phyloP scores from a whole-genome alignment of 2,888 invertebrate species.

The Cataglyphis cursor region DNA sequence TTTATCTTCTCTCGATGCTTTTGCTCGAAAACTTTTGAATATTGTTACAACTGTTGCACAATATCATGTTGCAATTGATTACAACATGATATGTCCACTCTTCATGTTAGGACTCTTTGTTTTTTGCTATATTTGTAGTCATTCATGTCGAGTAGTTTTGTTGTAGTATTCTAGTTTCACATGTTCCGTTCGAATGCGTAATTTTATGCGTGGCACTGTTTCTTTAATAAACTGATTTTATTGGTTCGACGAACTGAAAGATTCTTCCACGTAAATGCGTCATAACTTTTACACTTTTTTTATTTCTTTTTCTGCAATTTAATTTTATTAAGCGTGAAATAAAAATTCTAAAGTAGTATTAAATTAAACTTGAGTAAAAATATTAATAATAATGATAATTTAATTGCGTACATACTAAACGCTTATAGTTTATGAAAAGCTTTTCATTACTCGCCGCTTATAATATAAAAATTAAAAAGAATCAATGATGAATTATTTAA shows the following conservation, averaged over 20 bases:
- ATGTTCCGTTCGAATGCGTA: background rate
- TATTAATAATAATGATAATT: background rate
- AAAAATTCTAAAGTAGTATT: background rate
- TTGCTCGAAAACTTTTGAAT: background rate
- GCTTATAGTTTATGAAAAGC: background rate
- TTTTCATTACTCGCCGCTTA: background rate
- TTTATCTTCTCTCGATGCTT: background rate
- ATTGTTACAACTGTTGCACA: background rate
- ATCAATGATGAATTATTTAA: background rate
- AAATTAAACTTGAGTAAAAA: background rate
- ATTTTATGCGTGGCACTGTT: background rate
- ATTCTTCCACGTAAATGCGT: background rate
- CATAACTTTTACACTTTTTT: background rate
- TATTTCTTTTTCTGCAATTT: background rate
- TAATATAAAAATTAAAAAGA: background rate
- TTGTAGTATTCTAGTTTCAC: background rate
- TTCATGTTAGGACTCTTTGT: background rate
- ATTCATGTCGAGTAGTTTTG: background rate
- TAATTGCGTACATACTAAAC: background rate
- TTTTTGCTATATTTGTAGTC: background rate
- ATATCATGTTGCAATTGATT: background rate
- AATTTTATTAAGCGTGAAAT: constrained; percentile 5
- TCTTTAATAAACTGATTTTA: background rate
- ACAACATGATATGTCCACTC: background rate
- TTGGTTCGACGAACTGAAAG: background rate